Evolutionary conservation across 2,797 vertebrate genomes (phyloP), one percentile per base, ranked within the genome.

Genomic region (Pogonophryne albipinna): DNA sequence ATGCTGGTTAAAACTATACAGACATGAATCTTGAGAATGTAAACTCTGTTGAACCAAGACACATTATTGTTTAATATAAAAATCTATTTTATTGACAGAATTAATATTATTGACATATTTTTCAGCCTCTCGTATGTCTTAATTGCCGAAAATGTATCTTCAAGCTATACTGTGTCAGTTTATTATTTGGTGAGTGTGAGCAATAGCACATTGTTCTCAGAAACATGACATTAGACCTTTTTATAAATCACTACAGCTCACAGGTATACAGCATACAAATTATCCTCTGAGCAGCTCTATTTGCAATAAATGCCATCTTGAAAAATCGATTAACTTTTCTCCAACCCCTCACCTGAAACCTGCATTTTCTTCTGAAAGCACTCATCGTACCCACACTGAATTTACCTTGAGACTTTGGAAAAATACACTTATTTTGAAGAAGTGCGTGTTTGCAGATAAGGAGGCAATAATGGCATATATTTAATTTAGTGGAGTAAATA

Each of bases 261-360:
- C 47, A 20, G 41, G 27, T 74, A 60, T 63, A 71, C 70, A 49
- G 41, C 73, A 34, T 11, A 45, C 56, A 51, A 17, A 56, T 79
- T 65, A 71, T 80, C 72, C 75, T 75, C 59, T 19, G 15, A 74
- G 70, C 69, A 51, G 51, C 58, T 53, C 73, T 78, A 66, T 20
- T 77, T 82, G 82, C 61, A 80, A 66, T 70, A 20, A 82, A 85
- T 84, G 79, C 76, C 67, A 85, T 20, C 50, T 71, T 78, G 56
- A 63, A 70, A 58, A 71, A 79, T 78, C 42, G 81, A 79, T 76
- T 74, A 49, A 34, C 45, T 31, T 49, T 42, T 19, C 20, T 42
- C 12, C 42, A 45, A 13, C 27, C 50, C 44, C 12, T 79, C 61
- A 74, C 45, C 73, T 78, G 23, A 45, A 51, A 19, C 78, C 38